Conservation (phyloP, 1,140 invertebrate species). For the Tetraneura akinire region DNA sequence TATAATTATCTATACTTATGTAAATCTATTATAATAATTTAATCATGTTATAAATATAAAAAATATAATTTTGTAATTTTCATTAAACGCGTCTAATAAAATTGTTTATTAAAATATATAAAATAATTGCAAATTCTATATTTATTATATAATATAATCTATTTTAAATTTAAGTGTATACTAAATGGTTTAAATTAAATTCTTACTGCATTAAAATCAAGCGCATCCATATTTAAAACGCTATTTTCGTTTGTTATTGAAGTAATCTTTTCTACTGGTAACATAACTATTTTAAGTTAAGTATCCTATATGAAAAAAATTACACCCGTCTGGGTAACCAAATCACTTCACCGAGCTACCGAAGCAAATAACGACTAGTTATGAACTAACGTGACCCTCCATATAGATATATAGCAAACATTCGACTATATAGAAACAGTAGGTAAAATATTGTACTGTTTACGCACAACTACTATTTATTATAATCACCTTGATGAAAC, state of each 20-base stretch:
- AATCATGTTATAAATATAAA: too few relatives aligned
- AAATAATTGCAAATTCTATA: too few relatives aligned
- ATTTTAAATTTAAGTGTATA: too few relatives aligned
- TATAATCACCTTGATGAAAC: constrained; percentile 26
- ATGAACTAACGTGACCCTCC: constrained; percentile 43
- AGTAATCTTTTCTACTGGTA: background rate
- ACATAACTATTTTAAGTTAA: background rate
- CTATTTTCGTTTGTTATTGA: background rate
- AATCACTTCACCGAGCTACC: constrained; percentile 42
- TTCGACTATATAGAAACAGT: constrained; percentile 1
- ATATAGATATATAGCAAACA: constrained; percentile 28
- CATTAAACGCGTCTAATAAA: too few relatives aligned
- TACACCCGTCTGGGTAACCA: background rate
- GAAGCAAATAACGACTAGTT: constrained; percentile 18
- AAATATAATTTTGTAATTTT: too few relatives aligned
- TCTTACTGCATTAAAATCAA: background rate
- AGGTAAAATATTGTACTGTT: constrained; percentile 27
- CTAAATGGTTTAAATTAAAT: background rate
- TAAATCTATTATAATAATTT: too few relatives aligned
- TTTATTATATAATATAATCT: too few relatives aligned
- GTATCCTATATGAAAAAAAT: background rate
- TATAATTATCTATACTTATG: too few relatives aligned
- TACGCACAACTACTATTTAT: background rate
- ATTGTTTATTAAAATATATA: too few relatives aligned
- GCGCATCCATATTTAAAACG: background rate